Evolutionary conservation across 1,140 invertebrate species (phyloP).

Genomic region (Agrypnia vestita): DNA sequence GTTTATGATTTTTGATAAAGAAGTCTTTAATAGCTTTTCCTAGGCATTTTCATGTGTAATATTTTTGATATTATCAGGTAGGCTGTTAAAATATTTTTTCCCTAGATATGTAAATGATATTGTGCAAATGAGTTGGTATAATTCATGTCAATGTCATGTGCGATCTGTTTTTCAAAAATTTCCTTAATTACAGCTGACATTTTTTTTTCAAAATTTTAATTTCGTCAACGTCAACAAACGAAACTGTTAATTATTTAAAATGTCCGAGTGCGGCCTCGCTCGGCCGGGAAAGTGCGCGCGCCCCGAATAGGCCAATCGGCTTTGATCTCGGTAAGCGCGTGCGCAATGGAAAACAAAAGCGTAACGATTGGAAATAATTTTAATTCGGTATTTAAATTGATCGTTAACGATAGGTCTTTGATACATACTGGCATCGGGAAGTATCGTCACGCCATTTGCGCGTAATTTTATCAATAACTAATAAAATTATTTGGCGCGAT

Average conservation of each 20-base stretch:
- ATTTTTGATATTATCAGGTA: too few species aligned
- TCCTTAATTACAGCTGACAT: too few species aligned
- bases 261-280: background rate
- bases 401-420: conserved; percentile 43
- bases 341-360: conserved; percentile 39
- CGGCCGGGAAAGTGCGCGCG: conserved; percentile 2
- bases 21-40: too few species aligned
- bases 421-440: background rate
- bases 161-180: too few species aligned
- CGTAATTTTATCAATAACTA: background rate
- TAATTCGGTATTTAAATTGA: conserved; percentile 50
- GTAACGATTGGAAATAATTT: conserved; percentile 36
- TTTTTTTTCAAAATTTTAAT: background rate
- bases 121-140: too few species aligned
- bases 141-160: too few species aligned
- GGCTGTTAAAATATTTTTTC: too few species aligned
- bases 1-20: too few species aligned
- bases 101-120: too few species aligned
- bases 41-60: too few species aligned
- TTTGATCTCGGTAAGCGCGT: conserved; percentile 42
- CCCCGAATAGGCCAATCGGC: conserved; percentile 21
- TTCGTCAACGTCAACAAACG: background rate
- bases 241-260: background rate
- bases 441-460: background rate
- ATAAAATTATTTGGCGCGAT: background rate